Base-by-base conservation (phyloP, 2,888 invertebrate genomes). In the Phasia obesa region DNA sequence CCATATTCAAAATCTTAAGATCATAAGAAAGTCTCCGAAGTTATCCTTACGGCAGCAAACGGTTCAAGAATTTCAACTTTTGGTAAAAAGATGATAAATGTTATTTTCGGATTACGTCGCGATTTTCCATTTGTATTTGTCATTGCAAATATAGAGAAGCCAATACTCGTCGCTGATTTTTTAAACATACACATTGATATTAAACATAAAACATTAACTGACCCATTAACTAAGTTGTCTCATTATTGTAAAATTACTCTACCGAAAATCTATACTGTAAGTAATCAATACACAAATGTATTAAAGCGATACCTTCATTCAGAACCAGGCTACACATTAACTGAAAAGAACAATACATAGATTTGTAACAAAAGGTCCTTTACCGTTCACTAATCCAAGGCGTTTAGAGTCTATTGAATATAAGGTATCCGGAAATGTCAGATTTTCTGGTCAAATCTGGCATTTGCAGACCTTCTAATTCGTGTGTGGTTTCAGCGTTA, bases 261-360 rank as follows among this genome's bases (percentile, higher is more conserved):
- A n/a, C n/a, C n/a, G n/a, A n/a, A n/a, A n/a, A n/a, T 31, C 4
- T 59, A 38, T 38, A 13, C 21, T 59, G 17, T 35, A 19, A 38
- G 38, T 19, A 4, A 59, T 21, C 17, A 38, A 9, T 60, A 60
- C 13, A 60, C 60, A 19, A 11, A 57, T 35, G 13, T 38, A 21
- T 15, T 60, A 17, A 60, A 23, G n/a, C 13, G 17, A n/a, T 44
- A 21, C 17, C 62, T 44, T 25, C n/a, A 25, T 15, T 44, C 60
- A 11, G 62, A 44, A 27, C 44, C 62, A 6, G 62, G 25, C n/a
- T 62, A 62, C 25, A 27, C 47, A 2, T 47, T 27, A 19, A 47
- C 47, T 27, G 64, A 47, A 15, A 64, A 64, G 27, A 13, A 47
- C 64, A 4, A 27, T 55, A 17, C 31, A 55, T 27, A 55, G 31